Evolutionary conservation across 2,113 vertebrate species (phyloP).

Genomic region (Manacus vitellinus): DNA sequence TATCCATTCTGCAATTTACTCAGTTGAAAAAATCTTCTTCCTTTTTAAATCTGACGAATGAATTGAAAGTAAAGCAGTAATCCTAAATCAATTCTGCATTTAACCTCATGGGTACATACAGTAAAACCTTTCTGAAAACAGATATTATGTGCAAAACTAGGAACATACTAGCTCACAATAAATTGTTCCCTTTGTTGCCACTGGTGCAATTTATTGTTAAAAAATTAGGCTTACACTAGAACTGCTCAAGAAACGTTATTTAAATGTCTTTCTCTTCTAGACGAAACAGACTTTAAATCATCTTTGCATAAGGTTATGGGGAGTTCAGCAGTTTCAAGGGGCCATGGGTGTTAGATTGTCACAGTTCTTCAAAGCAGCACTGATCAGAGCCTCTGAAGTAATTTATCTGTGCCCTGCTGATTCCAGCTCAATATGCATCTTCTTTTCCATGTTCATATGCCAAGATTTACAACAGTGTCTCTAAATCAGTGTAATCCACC

Average conservation of each 20-base stretch:
- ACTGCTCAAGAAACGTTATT: neutral
- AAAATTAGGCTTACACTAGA: neutral
- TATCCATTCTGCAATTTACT: neutral
- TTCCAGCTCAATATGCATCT: neutral
- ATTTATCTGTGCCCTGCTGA: neutral
- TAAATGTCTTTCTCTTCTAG: neutral
- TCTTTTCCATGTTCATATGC: neutral
- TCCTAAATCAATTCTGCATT: neutral
- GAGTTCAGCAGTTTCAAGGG: neutral
- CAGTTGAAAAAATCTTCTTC: neutral
- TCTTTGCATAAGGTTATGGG: neutral
- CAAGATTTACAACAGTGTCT: neutral
- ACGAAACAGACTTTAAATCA: neutral
- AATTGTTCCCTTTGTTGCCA: neutral
- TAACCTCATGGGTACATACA: neutral
- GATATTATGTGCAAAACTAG: neutral
- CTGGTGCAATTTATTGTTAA: neutral
- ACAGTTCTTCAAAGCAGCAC: neutral
- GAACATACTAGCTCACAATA: neutral
- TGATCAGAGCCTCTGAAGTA: neutral
- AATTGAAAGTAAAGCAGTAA: neutral
- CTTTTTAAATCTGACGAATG: neutral
- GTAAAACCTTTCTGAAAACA: neutral
- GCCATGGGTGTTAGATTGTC: neutral
- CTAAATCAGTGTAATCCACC: neutral